Evolutionary conservation across 2,113 vertebrate genomes (phyloP).

Genomic region (Saguinus imperator): DNA sequence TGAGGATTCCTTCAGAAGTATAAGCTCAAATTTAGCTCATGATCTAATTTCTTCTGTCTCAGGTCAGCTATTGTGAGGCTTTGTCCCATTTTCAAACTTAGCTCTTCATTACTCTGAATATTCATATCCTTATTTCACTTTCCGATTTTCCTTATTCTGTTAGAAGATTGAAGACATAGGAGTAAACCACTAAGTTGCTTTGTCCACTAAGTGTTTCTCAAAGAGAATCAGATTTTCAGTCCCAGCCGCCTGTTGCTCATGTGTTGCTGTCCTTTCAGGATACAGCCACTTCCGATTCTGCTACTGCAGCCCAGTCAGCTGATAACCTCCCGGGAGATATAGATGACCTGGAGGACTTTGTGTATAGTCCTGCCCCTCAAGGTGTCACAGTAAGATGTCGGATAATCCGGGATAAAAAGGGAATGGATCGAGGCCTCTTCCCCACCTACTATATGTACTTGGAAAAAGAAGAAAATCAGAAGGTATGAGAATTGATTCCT

Average conservation of each 20-base stretch:
- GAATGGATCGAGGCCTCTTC: slow-evolving; percentile 96
- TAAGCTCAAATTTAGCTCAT: neutral
- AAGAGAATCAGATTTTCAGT: neutral
- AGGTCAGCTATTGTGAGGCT: neutral
- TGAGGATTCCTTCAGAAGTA: neutral
- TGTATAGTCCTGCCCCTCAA: slow-evolving; percentile 90
- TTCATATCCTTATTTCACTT: neutral
- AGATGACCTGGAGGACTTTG: slow-evolving; percentile 93
- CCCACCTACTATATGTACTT: slow-evolving; percentile 98
- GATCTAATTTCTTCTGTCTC: neutral
- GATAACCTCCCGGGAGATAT: slow-evolving; percentile 86
- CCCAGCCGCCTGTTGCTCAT: slow-evolving; percentile 36
- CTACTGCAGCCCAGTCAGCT: slow-evolving; percentile 80
- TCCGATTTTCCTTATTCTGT: neutral
- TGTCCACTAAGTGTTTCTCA: neutral
- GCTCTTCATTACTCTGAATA: neutral
- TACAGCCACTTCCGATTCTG: slow-evolving; percentile 78
- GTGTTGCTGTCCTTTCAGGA: slow-evolving; percentile 83
- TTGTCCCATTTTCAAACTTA: neutral
- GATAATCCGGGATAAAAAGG: slow-evolving; percentile 96
- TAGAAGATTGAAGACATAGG: neutral
- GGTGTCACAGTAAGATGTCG: slow-evolving; percentile 92
- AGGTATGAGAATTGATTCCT: slow-evolving; percentile 82
- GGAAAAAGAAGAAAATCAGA: slow-evolving; percentile 94
- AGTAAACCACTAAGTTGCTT: neutral